Percentiles rank a stretch among this genome's conserved stretches.
phyloP scores from a whole-genome alignment of 2,113 vertebrate genomes.

The Ceyx margarethae region DNA sequence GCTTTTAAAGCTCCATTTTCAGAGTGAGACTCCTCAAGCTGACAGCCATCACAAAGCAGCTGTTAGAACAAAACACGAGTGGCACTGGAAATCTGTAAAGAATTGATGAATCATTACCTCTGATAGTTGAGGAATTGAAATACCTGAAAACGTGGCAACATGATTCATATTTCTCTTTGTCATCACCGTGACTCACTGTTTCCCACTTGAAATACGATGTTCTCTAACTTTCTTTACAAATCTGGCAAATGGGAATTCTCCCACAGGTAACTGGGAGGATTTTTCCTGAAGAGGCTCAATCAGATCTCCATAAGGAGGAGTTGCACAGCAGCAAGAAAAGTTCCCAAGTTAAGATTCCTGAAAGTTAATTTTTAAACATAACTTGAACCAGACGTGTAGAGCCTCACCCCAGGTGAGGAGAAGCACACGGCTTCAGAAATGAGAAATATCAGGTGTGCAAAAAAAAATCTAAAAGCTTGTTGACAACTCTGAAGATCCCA shows the following conservation, averaged over 20 bases:
- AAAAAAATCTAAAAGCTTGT: neutral
- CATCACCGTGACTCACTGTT: conserved; percentile 13
- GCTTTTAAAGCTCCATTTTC: neutral
- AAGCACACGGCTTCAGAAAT: neutral
- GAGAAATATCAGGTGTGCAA: conserved; percentile 21
- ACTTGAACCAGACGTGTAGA: neutral
- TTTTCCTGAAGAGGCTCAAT: neutral
- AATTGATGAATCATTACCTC: neutral
- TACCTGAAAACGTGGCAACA: conserved; percentile 21
- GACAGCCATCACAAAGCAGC: conserved; percentile 15
- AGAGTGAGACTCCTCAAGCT: neutral
- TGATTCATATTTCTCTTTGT: conserved; percentile 58
- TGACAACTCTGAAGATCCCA: conserved; percentile 4
- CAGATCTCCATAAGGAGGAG: neutral
- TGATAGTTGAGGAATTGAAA: conserved; percentile 16
- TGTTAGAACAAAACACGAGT: neutral
- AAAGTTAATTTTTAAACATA: neutral
- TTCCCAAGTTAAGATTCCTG: neutral
- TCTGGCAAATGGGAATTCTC: neutral
- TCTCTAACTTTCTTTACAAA: neutral
- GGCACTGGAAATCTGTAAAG: neutral
- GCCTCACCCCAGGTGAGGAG: neutral
- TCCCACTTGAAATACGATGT: neutral
- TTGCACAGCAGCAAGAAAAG: neutral
- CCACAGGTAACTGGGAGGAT: neutral